A percentile compares a stretch with the other conserved stretches of the same genome.
phyloP scores from a whole-genome alignment of 1,140 invertebrate species.

The Cydia amplana region DNA sequence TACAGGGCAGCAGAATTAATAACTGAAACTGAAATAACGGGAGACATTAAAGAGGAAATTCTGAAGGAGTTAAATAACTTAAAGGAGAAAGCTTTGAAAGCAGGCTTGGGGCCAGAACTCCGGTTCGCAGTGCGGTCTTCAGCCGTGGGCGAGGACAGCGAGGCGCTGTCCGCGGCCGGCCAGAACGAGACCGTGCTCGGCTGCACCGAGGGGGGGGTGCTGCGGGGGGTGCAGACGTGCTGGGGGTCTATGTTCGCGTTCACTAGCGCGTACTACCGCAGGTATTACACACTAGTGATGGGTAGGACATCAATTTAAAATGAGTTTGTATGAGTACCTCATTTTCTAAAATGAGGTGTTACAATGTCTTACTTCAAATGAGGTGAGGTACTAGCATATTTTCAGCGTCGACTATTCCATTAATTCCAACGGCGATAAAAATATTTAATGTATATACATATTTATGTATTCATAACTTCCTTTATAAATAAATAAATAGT shows the following conservation, averaged over 20 bases:
- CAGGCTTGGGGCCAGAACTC: conserved; percentile 51
- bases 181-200: conserved; percentile 90
- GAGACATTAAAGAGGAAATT: conserved; percentile 58
- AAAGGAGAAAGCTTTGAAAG: conserved; percentile 47
- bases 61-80: conserved; percentile 53
- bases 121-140: conserved; percentile 79
- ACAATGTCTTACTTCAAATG: too few relatives aligned
- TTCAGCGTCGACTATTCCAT: too few relatives aligned
- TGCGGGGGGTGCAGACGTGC: conserved; percentile 83
- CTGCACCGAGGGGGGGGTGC: conserved; percentile 79
- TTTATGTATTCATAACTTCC: too few relatives aligned
- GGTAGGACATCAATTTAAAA: too few relatives aligned
- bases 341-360: too few relatives aligned
- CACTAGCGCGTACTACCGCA: conserved; percentile 87
- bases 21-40: conserved; percentile 51
- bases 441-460: too few relatives aligned
- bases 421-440: too few relatives aligned
- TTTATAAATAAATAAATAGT: too few relatives aligned
- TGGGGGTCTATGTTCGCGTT: conserved; percentile 90
- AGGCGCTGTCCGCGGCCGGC: conserved; percentile 89
- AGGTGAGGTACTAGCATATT: too few relatives aligned
- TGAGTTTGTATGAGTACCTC: too few relatives aligned
- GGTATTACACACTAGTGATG: too few relatives aligned
- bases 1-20: conserved; percentile 62
- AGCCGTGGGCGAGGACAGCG: conserved; percentile 88